These are phyloP conservation scores for Nomada fabriciana DNA, from an alignment of 2,888 invertebrate genomes.

Conservation along the genomic window DNA sequence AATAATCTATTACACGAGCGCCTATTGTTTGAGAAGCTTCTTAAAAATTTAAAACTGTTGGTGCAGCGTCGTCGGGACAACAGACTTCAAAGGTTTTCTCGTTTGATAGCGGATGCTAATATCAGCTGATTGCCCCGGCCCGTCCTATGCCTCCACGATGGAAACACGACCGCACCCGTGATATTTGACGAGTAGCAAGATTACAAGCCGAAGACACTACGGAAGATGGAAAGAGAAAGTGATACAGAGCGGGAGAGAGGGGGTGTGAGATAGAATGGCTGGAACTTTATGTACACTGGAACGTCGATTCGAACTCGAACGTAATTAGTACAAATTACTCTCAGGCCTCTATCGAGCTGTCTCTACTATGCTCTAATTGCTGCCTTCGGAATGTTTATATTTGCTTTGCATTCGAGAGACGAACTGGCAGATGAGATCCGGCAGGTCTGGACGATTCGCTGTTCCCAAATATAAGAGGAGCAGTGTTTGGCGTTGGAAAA, in stretches of 20 bases:
- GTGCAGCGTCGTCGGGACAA: neutral
- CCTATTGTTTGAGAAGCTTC: neutral
- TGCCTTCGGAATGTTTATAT: slow-evolving; percentile 19
- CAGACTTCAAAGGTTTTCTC: slow-evolving; percentile 11
- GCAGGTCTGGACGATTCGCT: neutral
- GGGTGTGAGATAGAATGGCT: too few species aligned
- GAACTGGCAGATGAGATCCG: neutral
- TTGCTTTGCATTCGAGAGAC: neutral
- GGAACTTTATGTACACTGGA: neutral
- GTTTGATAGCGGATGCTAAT: slow-evolving; percentile 50
- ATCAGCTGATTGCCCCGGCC: slow-evolving; percentile 32
- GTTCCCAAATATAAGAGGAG: too few species aligned
- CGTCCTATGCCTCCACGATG: slow-evolving; percentile 14
- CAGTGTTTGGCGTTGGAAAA: too few species aligned
- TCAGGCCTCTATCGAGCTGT: neutral
- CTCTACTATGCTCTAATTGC: slow-evolving; percentile 6
- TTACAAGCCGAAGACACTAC: slow-evolving; percentile 46
- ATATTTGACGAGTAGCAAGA: slow-evolving; percentile 52
- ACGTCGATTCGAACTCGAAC: slow-evolving; percentile 24
- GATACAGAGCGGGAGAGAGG: too few species aligned
- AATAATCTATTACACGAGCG: too few species aligned
- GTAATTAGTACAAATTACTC: slow-evolving; percentile 47
- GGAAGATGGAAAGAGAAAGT: slow-evolving; percentile 4
- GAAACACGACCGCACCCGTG: slow-evolving; percentile 36
- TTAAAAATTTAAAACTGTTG: neutral